Evolutionary conservation across 2,113 vertebrate genomes (phyloP), one percentile per base, ranked within the genome.

Genomic region (Aplodontia rufa): DNA sequence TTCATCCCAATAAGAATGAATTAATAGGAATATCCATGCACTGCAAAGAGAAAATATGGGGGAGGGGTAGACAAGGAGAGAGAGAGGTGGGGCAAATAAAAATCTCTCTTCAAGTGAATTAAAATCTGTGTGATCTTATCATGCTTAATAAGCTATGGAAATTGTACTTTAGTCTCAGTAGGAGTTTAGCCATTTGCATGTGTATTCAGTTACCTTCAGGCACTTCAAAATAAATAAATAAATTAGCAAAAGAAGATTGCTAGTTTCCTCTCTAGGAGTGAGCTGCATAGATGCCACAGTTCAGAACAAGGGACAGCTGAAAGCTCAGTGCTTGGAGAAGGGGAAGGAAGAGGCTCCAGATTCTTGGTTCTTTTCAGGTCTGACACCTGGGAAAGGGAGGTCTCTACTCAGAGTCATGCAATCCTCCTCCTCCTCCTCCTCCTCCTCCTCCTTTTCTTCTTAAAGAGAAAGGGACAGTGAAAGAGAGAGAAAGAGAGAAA

Each of bases 61-160:
- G 53, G 42, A 19, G 32, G 32, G 14, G 32, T 17, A 6, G 32
- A 35, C 71, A 58, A 74, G 58, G 72, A 68, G 26, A 58, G 53
- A 66, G 14, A 40, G 35, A 78, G 11, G 35, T 30, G 8, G 12
- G 45, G 13, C 37, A 74, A 66, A 45, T 71, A 30, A 95, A 96
- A 84, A 40, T 20, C 30, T 85, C 74, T 79, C 12, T 82, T 64
- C 80, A 96, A 97, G 82, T n/a, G 81, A 97, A 96, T 97, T 76
- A 97, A 98, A 98, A 96, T 79, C 69, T 74, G 45, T 60, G 94
- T 83, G 96, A 95, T 96, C 51, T 42, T 93, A 91, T 94, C 87
- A 66, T 66, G 35, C 47, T 95, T 97, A 96, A 79, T 97, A 92
- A 92, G 96, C 93, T 96, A 78, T 55, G 66, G 85, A 93, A 87